A percentile compares a stretch with the other conserved stretches of the same genome.
phyloP scores from a whole-genome alignment of 2,113 vertebrate genomes.

The Apteryx owenii region DNA sequence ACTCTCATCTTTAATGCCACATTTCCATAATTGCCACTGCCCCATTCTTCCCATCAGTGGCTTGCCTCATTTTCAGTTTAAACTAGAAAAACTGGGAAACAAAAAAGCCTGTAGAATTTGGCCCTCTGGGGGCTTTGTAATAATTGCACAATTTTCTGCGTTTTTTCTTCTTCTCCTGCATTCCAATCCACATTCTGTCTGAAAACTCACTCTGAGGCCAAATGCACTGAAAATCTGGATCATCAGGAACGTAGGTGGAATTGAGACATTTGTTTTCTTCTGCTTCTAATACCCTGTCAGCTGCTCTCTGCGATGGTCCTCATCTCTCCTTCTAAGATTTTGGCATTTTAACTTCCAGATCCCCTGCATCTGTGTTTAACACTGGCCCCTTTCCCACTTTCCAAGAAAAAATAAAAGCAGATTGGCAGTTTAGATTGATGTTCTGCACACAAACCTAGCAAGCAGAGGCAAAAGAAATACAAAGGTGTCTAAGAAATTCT shows the following conservation, averaged over 20 bases:
- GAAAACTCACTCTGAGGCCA: not conserved
- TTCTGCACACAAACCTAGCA: not conserved
- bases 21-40: not conserved
- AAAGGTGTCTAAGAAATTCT: not conserved
- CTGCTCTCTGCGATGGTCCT: accelerated
- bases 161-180: not conserved
- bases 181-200: not conserved
- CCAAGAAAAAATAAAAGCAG: not conserved
- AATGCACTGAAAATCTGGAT: not conserved
- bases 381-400: not conserved
- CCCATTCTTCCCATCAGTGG: not conserved
- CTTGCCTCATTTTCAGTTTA: not conserved
- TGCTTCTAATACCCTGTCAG: not conserved
- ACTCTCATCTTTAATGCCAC: not conserved
- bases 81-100: not conserved
- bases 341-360: not conserved
- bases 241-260: not conserved
- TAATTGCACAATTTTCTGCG: not conserved
- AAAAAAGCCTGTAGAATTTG: not conserved
- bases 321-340: not conserved
- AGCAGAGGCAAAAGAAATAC: not conserved
- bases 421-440: not conserved
- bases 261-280: not conserved
- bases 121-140: not conserved
- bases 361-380: not conserved